These are phyloP conservation scores for Heliconius congener DNA, from an alignment of 1,140 invertebrate genomes.

Conservation along the genomic window DNA sequence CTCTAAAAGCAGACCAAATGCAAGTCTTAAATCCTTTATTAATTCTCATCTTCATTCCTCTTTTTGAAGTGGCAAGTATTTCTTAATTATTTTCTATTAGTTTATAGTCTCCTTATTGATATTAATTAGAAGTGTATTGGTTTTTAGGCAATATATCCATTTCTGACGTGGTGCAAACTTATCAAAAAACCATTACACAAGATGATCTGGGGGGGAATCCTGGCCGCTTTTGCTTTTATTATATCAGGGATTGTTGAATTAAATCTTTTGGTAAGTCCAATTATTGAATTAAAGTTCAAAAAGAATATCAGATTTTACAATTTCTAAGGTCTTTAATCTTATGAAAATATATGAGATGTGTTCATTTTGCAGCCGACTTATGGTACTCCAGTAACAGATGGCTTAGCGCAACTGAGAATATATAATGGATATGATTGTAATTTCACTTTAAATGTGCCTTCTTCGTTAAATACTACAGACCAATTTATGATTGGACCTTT, in stretches of 20 bases:
- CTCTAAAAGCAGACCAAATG: slow-evolving; percentile 91
- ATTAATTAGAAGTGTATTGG: neutral
- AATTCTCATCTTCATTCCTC: slow-evolving; percentile 89
- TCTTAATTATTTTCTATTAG: slow-evolving; percentile 4
- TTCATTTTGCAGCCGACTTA: slow-evolving; percentile 68
- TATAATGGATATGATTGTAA: slow-evolving; percentile 73
- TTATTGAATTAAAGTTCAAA: neutral
- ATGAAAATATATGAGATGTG: slow-evolving; percentile 14
- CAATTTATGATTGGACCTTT: slow-evolving; percentile 49
- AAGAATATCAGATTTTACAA: no score
- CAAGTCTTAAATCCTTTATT: slow-evolving; percentile 90
- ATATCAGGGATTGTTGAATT: slow-evolving; percentile 93
- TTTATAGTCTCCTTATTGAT: slow-evolving; percentile 18
- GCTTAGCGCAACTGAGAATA: slow-evolving; percentile 66
- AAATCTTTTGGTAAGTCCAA: slow-evolving; percentile 83
- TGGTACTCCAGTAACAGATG: slow-evolving; percentile 66
- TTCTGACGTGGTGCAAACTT: slow-evolving; percentile 90
- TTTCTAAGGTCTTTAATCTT: neutral
- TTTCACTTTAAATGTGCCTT: slow-evolving; percentile 51
- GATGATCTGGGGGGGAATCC: slow-evolving; percentile 91
- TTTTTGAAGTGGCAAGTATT: slow-evolving; percentile 85
- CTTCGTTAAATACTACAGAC: slow-evolving; percentile 38
- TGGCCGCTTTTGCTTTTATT: slow-evolving; percentile 93
- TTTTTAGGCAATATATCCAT: slow-evolving; percentile 87
- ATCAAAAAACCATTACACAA: slow-evolving; percentile 91